Conservation (phyloP, 2,113 vertebrate species). For the Colossoma macropomum region DNA sequence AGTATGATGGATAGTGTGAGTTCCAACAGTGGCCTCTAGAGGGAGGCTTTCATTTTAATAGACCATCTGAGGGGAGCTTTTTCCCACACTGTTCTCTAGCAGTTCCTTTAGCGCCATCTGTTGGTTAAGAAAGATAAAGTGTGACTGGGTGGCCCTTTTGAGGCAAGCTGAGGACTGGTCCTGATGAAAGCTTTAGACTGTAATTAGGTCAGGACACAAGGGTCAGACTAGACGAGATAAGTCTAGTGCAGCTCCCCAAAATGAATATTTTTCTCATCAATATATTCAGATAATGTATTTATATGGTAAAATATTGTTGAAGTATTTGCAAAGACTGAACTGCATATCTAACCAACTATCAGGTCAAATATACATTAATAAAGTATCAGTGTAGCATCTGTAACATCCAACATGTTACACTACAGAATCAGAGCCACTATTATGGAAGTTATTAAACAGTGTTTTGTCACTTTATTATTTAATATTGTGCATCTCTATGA, state of each 20-base stretch:
- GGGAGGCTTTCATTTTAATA: constrained; percentile 5
- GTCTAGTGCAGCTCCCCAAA: not conserved
- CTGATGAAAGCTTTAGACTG: constrained; percentile 3
- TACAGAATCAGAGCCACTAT: not conserved
- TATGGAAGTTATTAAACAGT: not conserved
- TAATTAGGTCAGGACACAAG: not conserved
- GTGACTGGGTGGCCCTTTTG: not conserved
- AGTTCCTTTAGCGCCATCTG: constrained; percentile 3
- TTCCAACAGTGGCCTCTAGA: not conserved
- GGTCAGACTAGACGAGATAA: not conserved
- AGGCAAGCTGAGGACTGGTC: not conserved
- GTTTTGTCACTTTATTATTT: no score
- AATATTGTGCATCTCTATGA: no score
- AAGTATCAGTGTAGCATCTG: no score
- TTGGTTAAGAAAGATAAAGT: not conserved
- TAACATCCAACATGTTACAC: not conserved
- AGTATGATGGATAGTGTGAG: not conserved
- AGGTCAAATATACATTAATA: no score
- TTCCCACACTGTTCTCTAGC: not conserved
- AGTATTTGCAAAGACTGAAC: not conserved
- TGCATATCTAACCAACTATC: no score
- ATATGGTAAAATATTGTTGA: no score
- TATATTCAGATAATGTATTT: no score
- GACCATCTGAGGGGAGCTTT: not conserved
- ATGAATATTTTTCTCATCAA: not conserved